Base-by-base conservation (phyloP, 2,888 invertebrate species). In the Junonia oenone region DNA sequence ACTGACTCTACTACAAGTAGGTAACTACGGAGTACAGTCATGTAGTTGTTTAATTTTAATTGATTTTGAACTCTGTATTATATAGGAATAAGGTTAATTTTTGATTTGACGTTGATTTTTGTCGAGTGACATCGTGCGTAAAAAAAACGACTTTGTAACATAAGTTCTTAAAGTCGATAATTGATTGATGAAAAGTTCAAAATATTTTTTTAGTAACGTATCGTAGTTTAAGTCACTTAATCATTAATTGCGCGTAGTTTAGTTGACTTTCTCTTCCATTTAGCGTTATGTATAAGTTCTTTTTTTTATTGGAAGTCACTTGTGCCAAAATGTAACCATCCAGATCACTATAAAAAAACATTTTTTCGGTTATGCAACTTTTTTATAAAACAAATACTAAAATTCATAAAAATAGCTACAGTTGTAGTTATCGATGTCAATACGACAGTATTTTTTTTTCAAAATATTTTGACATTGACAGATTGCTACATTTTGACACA, bases 201-300 rank as follows among this genome's bases (percentile, higher is more conserved):
- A 76, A 75, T 73, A 74, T 76, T 70, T 72, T 73, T 73, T 78
- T 79, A 75, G 76, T 75, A 73, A 69, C 73, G 66, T 71, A 69
- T 62, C 61, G 59, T 75, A 72, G 51, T 13, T 9, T 80, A 78
- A 75, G 79, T 56, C 70, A 76, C 68, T 75, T 63, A 40, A 54
- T 54, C 33, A 48, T 64, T 62, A 62, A 60, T 63, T 68, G 70
- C 69, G 72, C 77, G 78, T 85, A 86, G 79, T 69, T 88, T 83
- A 88, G 81, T 84, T 86, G 81, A 80, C 76, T 78, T 63, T 78
- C 74, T 87, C 89, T 90, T 89, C 89, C 89, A 89, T 80, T 81
- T 81, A 86, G 75, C 68, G 69, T 77, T 75, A 73, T 75, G 73
- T 74, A 81, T 87, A 84, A 83, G 85, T 83, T 87, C 83, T 83